Base-by-base conservation (phyloP, 2,888 invertebrate species). In the Scaptomyza polygonia region DNA sequence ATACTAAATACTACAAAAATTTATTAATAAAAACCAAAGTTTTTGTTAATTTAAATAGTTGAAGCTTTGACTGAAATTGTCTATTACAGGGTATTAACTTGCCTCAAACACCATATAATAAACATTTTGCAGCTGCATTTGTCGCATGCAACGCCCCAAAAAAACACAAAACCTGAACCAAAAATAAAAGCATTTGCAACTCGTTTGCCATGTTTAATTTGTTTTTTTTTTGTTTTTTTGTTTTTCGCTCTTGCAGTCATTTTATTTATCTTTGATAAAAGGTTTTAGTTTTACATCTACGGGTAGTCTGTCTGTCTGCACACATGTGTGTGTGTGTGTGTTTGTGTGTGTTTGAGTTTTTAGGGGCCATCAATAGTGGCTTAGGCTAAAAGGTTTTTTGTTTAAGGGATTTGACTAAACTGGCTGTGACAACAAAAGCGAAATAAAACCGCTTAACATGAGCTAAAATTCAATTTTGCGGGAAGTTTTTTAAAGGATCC, bases 181-280 rank as follows among this genome's bases (percentile, higher is more conserved):
- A 36, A 14, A 66, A 66, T 59, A 57, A 47, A 36, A 72, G 48
- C 56, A 25, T 67, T 45, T 57, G 34, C 43, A 39, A 21, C 39
- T 25, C 43, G 43, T 54, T 72, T 52, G 42, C 36, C 36, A 21
- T 72, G 47, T 56, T 53, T 56, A 25, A 25, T 25, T 25, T 25
- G 52, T 54, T 25, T 5, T 25, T 25, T 25, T 25, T 5, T 48
- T 34, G 45, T 25, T 5, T 25, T 25, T 25, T 25, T 5, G 42
- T 34, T 62, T 58, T 43, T n/a, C 43, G 59, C 53, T 67, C 70
- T 69, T 62, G 54, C 66, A 65, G 68, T 53, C 81, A 76, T 85
- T 86, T 81, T 82, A 82, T 82, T 82, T 82, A 82, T 82, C 87
- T 87, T 84, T 85, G 87, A 78, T 87, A 82, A 86, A 82, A 82